Evolutionary conservation across 2,113 vertebrate species (phyloP), one percentile per base, ranked within the genome.

Genomic region (Mustelus asterias): DNA sequence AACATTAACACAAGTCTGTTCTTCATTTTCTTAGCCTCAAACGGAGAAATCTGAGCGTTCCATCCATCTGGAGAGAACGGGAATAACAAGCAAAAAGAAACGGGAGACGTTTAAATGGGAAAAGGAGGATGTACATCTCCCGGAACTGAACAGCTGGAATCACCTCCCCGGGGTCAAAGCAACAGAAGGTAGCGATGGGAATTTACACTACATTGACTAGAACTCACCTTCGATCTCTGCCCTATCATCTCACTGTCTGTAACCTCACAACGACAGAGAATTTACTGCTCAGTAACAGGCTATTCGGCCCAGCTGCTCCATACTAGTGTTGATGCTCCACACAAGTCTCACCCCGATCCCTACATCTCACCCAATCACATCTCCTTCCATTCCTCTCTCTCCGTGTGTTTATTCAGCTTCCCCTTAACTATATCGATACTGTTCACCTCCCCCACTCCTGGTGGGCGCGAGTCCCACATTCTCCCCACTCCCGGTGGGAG

Each of bases 101-200:
- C 97, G 97, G 96, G 97, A 98, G 1, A 96, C 97, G 24, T 96
- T 96, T 44, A 98, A 97, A 96, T 37, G 96, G 37, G 90, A 93
- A 14, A 67, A 8, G 90, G 90, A n/a, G 92, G 97, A 98, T 1
- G 96, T 98, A 78, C 97, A 10, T 96, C 96, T 98, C 95, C 98
- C 98, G 65, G 98, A 98, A 48, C 96, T 98, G 26, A 97, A 96
- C 92, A 97, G 96, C 70, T 96, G 80, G 14, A 41, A 96, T 95
- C 97, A 97, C 89, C 97, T 98, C 6, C 98, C 98, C 0, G 97
- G 98, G 92, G 96, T 98, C 78, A 97, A 96, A 97, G 97, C 97
- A 96, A 95, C 96, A 9, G 98, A 98, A 96, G 97, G 97, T 97
- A 96, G 65, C 9, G 33, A 65, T 18, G 0, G 7, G 24, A 22